Conservation (phyloP, 2,797 vertebrate genomes). For the Dendrocincla tyrannina region DNA sequence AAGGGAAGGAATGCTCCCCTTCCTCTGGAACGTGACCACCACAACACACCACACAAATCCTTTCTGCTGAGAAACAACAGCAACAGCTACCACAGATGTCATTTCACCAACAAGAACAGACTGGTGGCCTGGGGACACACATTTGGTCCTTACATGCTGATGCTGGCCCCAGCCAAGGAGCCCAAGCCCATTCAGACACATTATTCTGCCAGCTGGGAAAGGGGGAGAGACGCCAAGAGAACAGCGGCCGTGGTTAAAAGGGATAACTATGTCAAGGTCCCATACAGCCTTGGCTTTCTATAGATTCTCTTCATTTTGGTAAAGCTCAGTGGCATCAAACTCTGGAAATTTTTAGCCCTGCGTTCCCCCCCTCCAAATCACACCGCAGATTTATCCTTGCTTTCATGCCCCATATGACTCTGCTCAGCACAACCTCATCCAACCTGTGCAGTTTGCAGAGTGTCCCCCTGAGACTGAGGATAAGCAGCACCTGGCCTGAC, state of each 20-base stretch:
- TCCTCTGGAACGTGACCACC: background rate
- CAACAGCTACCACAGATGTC: background rate
- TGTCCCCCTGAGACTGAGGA: background rate
- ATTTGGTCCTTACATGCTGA: background rate
- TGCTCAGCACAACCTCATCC: background rate
- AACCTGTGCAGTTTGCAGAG: accelerated
- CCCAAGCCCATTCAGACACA: background rate
- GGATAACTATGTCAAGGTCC: background rate
- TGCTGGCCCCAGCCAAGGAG: background rate
- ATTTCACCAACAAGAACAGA: background rate
- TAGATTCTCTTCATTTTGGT: background rate
- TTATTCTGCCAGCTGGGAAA: background rate
- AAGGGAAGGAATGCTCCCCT: background rate
- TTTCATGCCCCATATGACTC: background rate
- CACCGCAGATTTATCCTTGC: background rate
- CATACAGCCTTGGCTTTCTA: background rate
- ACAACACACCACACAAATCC: background rate
- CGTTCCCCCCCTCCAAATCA: background rate
- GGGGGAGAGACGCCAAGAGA: accelerated
- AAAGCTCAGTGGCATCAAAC: background rate
- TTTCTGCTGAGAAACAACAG: background rate
- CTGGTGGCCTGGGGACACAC: background rate
- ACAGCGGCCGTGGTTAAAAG: background rate
- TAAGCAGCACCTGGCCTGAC: background rate
- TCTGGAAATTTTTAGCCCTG: background rate